Evolutionary conservation across 1,140 invertebrate genomes (phyloP).

Genomic region (honey bee (Apis mellifera)): Amel_HAv3.1 CM009931.2:10520501-10521000

Average conservation of each 20-base stretch:
- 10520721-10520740: slow-evolving; percentile 85
- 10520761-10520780: slow-evolving; percentile 65
- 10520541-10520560: too few species aligned
- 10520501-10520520: too few species aligned
- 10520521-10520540: too few species aligned
- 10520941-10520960: neutral
- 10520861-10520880: slow-evolving; percentile 67
- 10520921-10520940: neutral
- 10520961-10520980: too few species aligned
- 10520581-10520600: neutral
- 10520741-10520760: slow-evolving; percentile 54
- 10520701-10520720: slow-evolving; percentile 87
- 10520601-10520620: slow-evolving; percentile 76
- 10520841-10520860: slow-evolving; percentile 67
- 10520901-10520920: neutral
- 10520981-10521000: too few species aligned
- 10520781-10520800: slow-evolving; percentile 67
- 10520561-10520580: neutral
- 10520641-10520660: slow-evolving; percentile 89
- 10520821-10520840: slow-evolving; percentile 72
- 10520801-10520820: slow-evolving; percentile 61
- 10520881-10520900: slow-evolving; percentile 55
- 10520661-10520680: slow-evolving; percentile 90
- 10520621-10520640: slow-evolving; percentile 88
- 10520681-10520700: slow-evolving; percentile 89